Conservation (phyloP, 2,888 invertebrate species). For the Zele albiditarsus region DNA sequence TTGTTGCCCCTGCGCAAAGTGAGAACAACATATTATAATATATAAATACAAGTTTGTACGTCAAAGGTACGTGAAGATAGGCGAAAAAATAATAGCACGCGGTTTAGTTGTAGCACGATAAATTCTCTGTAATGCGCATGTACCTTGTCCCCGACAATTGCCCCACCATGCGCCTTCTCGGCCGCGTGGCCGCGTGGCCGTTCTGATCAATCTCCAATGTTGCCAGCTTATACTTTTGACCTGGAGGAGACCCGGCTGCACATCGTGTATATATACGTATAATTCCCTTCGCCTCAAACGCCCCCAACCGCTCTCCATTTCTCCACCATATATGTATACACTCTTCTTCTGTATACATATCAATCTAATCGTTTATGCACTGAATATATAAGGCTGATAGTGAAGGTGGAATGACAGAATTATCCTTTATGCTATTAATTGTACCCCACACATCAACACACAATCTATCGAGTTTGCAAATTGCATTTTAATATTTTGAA, state of each 20-base stretch:
- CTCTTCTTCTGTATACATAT: background rate
- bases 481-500: background rate
- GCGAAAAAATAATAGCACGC: constrained; percentile 36
- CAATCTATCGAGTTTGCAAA: background rate
- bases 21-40: background rate
- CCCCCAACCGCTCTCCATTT: background rate
- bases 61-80: background rate
- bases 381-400: too few species aligned
- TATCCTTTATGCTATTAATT: too few species aligned
- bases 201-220: constrained; percentile 69
- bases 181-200: constrained; percentile 72
- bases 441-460: too few species aligned
- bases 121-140: constrained; percentile 60
- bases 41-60: background rate
- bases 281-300: constrained; percentile 4
- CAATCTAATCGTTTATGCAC: background rate
- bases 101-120: constrained; percentile 12
- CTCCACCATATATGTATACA: background rate
- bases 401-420: too few species aligned
- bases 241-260: constrained; percentile 47
- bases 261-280: background rate
- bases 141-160: constrained; percentile 61
- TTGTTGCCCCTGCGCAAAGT: background rate
- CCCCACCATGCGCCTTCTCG: constrained; percentile 58
- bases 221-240: constrained; percentile 59